Evolutionary conservation across 1,140 invertebrate genomes (phyloP), one percentile per base, ranked within the genome.

Genomic region (Procambarus clarkii): DNA sequence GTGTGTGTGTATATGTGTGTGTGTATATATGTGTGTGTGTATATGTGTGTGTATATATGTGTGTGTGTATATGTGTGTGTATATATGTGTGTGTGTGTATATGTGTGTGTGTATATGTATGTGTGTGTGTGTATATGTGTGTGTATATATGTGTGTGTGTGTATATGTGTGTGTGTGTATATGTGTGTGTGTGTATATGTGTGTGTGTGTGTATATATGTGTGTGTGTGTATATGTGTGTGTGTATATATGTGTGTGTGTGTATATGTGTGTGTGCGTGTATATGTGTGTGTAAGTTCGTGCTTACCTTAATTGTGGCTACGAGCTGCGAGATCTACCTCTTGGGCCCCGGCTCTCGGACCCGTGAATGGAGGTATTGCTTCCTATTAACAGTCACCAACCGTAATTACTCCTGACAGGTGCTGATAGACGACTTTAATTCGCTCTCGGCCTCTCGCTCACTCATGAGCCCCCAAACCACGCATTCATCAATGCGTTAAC

Each of bases 1-100:
- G 48, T 82, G 48, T 82, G 48, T 60, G 48, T 82, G 48, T 82
- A 58, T 82, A 58, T 60, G 48, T 82, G 48, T 82, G 50, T 54
- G 48, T 82, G 48, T 34, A 58, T 82, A 58, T 54, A 58, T 82
- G 58, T 54, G 48, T 60, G 48, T 54, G 48, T 54, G 48, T 54
- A 82, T 34, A n/a, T 54, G 48, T 54, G 18, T 54, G 13, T 54
- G 18, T 34, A n/a, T 34, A n/a, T n/a, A n/a, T 82, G 18, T 82
- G 18, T 34, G 18, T 58, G 18, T 82, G 18, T 82, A n/a, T 82
- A n/a, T n/a, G 18, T 82, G 18, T 54, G 18, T 54, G 18, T 54
- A n/a, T 54, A n/a, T n/a, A 54, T 54, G 18, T 54, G 18, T n/a
- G 18, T 54, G 18, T 54, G 18, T 54, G 18, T 54, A n/a, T n/a